Percentiles rank a stretch among this genome's conserved stretches.
Conservation (phyloP, 1,140 invertebrate genomes). For the Nephila pilipes region DNA sequence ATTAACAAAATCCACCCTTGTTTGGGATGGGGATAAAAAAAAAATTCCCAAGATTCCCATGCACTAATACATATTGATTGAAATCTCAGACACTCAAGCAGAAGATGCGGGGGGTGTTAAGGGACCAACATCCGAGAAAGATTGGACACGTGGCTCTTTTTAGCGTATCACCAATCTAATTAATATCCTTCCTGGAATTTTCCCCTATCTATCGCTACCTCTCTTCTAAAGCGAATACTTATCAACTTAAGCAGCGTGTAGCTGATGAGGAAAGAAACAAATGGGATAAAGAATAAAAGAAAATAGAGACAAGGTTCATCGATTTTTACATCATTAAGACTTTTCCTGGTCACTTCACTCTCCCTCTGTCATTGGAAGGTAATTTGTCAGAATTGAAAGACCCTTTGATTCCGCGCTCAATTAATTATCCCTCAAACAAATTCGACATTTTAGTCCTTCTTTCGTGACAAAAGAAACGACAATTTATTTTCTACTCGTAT, state of each 20-base stretch:
- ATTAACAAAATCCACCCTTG: slow-evolving; percentile 1
- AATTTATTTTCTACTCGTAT: slow-evolving; percentile 57
- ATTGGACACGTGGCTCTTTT: slow-evolving; percentile 1
- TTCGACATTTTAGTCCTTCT: slow-evolving; percentile 54
- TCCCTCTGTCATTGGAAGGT: slow-evolving; percentile 37
- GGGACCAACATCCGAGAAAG: slow-evolving; percentile 28
- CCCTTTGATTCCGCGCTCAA: slow-evolving; percentile 66
- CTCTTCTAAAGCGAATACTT: slow-evolving; percentile 46
- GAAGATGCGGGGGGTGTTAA: slow-evolving; percentile 9
- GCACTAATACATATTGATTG: slow-evolving; percentile 23
- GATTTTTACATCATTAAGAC: slow-evolving; percentile 74
- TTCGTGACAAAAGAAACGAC: slow-evolving; percentile 54
- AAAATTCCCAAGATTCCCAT: not conserved
- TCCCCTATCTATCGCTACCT: slow-evolving; percentile 20
- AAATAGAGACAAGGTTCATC: slow-evolving; percentile 56
- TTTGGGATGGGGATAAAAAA: not conserved
- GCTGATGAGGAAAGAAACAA: slow-evolving; percentile 52
- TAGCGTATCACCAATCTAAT: slow-evolving; percentile 33
- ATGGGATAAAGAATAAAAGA: slow-evolving; percentile 55
- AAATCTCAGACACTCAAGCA: slow-evolving; percentile 21
- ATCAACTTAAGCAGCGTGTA: slow-evolving; percentile 61
- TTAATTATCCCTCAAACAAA: slow-evolving; percentile 69
- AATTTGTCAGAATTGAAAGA: slow-evolving; percentile 72
- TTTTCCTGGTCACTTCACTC: slow-evolving; percentile 69
- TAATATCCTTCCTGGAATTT: slow-evolving; percentile 36